Evolutionary conservation across 2,888 invertebrate species (phyloP), one percentile per base, ranked within the genome.

Genomic region (Agriopis aurantiaria): DNA sequence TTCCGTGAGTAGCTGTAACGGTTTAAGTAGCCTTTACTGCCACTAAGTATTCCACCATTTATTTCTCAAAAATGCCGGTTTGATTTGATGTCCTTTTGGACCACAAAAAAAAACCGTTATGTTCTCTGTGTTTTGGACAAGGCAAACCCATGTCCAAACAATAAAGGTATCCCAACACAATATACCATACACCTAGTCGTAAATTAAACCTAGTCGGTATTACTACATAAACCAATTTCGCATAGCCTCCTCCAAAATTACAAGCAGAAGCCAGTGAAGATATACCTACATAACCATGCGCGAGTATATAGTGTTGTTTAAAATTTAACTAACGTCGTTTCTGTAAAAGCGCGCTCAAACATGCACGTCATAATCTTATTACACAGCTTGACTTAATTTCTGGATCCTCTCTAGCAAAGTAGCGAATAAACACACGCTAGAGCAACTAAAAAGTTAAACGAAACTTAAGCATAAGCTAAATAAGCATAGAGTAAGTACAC

Each of bases 341-440:
- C 33, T 11, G 40, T 56, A 56, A 57, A 65, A 51, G 49, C 57
- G 40, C 6, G 33, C 17, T 57, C 12, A 63, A 63, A 52, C 62
- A 48, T 68, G 68, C 45, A 58, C 52, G 11, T 52, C 61, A 53
- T 59, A 63, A 53, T 63, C 52, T 62, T 57, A 57, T 57, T 63
- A 58, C 57, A 46, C 41, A 45, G 8, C 62, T 46, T 43, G 23
- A 63, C 58, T 59, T 46, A 46, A 57, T 45, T 67, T 61, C 45
- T 12, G 45, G 58, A 59, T 59, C 23, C 43, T 51, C 46, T 60
- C n/a, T 68, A 9, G 49, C 14, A 53, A 69, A 59, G 12, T 43
- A 45, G 64, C 59, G 59, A 43, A 49, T 69, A 49, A 68, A 49
- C 59, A 48, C 40, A 52, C 51, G 45, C 48, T 33, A 41, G 17